These are phyloP conservation scores for Panagrolaimus sp. DNA, from an alignment of 1,140 invertebrate genomes.

Conservation along the genomic window DNA sequence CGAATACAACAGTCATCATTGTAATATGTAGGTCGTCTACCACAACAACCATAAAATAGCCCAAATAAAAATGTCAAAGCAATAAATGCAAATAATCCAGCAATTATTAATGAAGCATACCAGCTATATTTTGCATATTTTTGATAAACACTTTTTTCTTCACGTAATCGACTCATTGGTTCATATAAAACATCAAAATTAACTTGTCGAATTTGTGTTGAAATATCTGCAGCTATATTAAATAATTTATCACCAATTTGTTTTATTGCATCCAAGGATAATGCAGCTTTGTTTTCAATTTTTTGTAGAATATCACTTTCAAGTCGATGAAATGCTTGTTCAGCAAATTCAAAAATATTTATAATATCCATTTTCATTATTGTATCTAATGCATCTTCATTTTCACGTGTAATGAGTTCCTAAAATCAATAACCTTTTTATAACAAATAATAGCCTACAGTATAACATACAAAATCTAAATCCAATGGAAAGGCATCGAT, in stretches of 20 bases:
- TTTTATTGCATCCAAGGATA: conserved; percentile 28
- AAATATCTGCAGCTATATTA: conserved; percentile 34
- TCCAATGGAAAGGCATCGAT: conserved; percentile 24
- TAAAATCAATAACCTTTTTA: conserved; percentile 14
- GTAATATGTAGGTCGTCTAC: conserved; percentile 50
- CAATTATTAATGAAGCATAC: conserved; percentile 44
- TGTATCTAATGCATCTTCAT: conserved; percentile 24
- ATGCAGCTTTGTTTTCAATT: conserved; percentile 7
- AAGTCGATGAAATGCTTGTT: conserved; percentile 8
- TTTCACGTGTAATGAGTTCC: conserved; percentile 22
- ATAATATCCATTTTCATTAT: conserved; percentile 36
- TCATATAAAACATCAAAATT: conserved; percentile 40
- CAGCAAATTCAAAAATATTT: conserved; percentile 1
- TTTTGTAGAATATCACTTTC: conserved; percentile 17
- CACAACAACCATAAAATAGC: conserved; percentile 56
- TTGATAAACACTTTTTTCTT: conserved; percentile 26
- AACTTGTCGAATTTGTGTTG: conserved; percentile 35
- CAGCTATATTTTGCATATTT: conserved; percentile 43
- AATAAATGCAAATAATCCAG: conserved; percentile 52
- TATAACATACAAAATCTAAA: conserved; percentile 26
- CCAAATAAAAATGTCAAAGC: conserved; percentile 50
- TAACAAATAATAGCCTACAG: background rate
- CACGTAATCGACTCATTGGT: conserved; percentile 23
- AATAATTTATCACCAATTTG: conserved; percentile 42
- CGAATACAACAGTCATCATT: conserved; percentile 57